Evolutionary conservation across 2,888 invertebrate genomes (phyloP).

Genomic region (Phaedon cochleariae): DNA sequence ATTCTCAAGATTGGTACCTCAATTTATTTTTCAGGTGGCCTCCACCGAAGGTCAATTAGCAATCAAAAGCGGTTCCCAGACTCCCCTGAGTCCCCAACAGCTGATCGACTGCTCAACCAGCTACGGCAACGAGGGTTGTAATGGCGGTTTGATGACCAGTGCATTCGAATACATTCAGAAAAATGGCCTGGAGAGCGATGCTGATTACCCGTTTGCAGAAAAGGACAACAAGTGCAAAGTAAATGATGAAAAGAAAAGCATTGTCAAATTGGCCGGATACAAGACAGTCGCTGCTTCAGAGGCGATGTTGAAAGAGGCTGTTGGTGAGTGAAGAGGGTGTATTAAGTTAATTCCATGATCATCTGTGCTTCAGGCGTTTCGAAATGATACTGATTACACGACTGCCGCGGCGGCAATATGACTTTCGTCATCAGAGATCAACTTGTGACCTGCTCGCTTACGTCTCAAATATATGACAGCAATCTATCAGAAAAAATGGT

Average conservation of each 20-base stretch:
- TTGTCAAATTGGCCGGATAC: neutral
- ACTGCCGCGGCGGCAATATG: too few relatives aligned
- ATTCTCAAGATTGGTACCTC: too few relatives aligned
- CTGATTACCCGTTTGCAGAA: constrained; percentile 75
- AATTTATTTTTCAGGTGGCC: constrained; percentile 69
- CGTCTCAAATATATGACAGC: too few relatives aligned
- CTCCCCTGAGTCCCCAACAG: constrained; percentile 86
- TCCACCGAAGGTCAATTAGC: constrained; percentile 85
- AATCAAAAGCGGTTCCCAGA: constrained; percentile 78
- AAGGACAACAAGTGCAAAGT: constrained; percentile 22
- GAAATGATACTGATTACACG: too few relatives aligned
- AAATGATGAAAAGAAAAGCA: neutral
- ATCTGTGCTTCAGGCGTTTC: too few relatives aligned
- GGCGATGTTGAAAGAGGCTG: constrained; percentile 12
- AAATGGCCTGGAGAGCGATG: constrained; percentile 84
- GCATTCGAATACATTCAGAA: constrained; percentile 83
- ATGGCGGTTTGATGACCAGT: constrained; percentile 79
- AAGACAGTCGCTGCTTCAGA: neutral
- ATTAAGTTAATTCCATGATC: too few relatives aligned
- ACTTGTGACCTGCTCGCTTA: too few relatives aligned
- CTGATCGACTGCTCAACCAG: constrained; percentile 74
- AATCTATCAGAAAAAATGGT: too few relatives aligned
- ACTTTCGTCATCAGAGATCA: too few relatives aligned
- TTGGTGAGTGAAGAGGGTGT: too few relatives aligned
- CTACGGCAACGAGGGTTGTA: constrained; percentile 86